These are phyloP conservation scores for Eira barbara DNA, from an alignment of 2,113 vertebrate genomes.

Conservation along the genomic window DNA sequence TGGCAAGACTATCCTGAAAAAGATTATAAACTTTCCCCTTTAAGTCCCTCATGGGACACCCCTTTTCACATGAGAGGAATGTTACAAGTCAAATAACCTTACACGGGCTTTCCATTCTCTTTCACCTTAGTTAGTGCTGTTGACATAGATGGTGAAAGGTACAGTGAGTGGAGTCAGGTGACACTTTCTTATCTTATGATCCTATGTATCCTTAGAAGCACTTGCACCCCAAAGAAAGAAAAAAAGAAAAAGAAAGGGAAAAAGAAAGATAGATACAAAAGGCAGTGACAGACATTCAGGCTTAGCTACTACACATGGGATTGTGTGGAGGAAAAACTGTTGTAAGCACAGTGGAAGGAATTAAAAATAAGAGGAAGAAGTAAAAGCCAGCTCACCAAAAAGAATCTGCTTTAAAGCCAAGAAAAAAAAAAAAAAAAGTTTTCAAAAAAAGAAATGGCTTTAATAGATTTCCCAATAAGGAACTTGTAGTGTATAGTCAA, in stretches of 20 bases:
- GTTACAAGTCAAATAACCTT: not conserved
- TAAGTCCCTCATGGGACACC: not conserved
- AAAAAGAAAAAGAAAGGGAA: not conserved
- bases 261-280: not conserved
- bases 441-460: not conserved
- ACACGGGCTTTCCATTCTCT: not conserved
- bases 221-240: not conserved
- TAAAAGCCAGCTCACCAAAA: not conserved
- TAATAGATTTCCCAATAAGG: not conserved
- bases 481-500: not conserved
- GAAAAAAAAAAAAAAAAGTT: not conserved
- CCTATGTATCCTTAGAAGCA: not conserved
- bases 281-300: not conserved
- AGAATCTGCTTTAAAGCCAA: not conserved
- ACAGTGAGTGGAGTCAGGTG: accelerated
- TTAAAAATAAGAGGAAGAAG: not conserved
- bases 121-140: not conserved
- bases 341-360: not conserved
- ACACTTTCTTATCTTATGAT: not conserved
- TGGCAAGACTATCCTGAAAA: not conserved
- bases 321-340: not conserved
- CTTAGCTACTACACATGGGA: not conserved
- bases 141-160: not conserved
- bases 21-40: not conserved
- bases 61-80: not conserved